Conservation (phyloP, 2,888 invertebrate species). For the Lepidochitona cinerea region DNA sequence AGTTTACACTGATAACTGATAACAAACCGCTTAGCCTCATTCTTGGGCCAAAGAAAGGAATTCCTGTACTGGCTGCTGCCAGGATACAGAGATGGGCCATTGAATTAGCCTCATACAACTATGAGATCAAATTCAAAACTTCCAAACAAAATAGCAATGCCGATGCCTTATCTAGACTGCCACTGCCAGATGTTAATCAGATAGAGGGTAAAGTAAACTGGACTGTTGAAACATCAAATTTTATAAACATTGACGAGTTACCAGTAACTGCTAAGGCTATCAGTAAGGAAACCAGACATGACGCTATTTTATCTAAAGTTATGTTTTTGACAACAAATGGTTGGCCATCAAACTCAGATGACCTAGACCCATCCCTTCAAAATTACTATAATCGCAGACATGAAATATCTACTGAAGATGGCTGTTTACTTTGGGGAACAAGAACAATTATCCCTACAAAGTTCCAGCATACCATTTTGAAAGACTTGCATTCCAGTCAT, state of each 20-base stretch:
- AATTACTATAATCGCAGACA: too few species aligned
- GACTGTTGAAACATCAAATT: constrained; percentile 10
- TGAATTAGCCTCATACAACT: constrained; percentile 22
- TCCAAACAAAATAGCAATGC: constrained; percentile 44
- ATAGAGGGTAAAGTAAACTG: neutral
- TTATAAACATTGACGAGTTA: neutral
- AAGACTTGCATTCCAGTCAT: too few species aligned
- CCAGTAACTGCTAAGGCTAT: neutral
- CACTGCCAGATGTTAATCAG: neutral
- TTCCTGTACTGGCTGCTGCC: constrained; percentile 57
- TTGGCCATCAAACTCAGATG: constrained; percentile 4
- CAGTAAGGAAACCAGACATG: neutral
- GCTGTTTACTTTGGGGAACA: too few species aligned
- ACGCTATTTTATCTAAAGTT: constrained; percentile 6
- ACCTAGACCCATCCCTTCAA: too few species aligned
- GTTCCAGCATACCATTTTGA: too few species aligned
- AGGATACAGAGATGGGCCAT: constrained; percentile 61
- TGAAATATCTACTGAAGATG: too few species aligned
- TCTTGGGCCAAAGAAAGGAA: constrained; percentile 28
- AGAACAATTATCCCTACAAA: too few species aligned
- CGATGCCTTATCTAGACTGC: constrained; percentile 51
- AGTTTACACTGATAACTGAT: constrained; percentile 29
- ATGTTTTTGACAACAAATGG: neutral
- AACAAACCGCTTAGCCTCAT: constrained; percentile 29
- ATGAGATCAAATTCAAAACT: constrained; percentile 19